Base-by-base conservation (phyloP, 2,888 invertebrate species). In the Mimas tiliae region DNA sequence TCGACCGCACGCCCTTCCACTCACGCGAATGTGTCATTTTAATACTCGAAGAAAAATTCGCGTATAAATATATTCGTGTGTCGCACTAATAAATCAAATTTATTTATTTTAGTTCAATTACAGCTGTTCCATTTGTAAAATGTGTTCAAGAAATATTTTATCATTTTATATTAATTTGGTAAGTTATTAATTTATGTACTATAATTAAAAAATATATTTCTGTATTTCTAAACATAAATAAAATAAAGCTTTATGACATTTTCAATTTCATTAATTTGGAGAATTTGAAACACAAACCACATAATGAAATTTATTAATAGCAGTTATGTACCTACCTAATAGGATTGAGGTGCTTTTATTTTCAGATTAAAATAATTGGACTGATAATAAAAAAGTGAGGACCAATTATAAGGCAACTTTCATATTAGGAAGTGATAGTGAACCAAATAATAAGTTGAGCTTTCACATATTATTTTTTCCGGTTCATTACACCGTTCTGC, bases 1-100 rank as follows among this genome's bases (percentile, higher is more conserved):
- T 89, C 91, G 91, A 87, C 88, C 91, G 93, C 90, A 89, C 92
- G 92, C 91, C 91, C 88, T 89, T 87, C 83, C 80, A 84, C 72
- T 86, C 79, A 83, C 87, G 93, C 91, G 91, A 92, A 93, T 93
- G 93, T 91, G 83, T 86, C 83, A 87, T 88, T 85, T 84, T 88
- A 84, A 88, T 83, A 87, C 81, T 88, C 83, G 86, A 79, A 83
- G 81, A 74, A 83, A 84, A 86, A 82, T 85, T 89, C 85, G 90
- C 89, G 87, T 87, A 79, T 84, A 86, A 84, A 86, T n/a, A n/a
- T n/a, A 87, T 85, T n/a, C n/a, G n/a, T 89, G 88, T 86, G 85
- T 76, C 75, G 76, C 77, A 73, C 69, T 73, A 75, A 75, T 80
- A 70, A 75, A 74, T 74, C 72, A 74, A 70, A 76, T 72, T 76